A percentile compares a stretch with the other conserved stretches of the same genome.
phyloP scores from a whole-genome alignment of 2,797 vertebrate genomes.

The Myiothlypis chrysogaster region DNA sequence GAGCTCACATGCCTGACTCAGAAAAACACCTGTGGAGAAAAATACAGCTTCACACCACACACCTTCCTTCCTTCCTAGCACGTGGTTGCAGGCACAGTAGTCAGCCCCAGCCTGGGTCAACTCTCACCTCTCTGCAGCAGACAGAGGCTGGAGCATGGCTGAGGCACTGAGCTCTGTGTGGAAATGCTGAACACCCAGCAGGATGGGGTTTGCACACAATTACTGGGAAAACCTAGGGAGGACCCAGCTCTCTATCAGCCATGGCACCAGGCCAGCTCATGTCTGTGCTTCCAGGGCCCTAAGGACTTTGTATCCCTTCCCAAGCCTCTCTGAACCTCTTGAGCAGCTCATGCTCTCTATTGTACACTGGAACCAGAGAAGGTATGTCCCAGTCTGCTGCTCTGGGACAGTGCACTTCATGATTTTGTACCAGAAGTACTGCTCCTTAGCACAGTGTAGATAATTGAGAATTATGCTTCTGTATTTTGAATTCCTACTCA shows the following conservation, averaged over 20 bases:
- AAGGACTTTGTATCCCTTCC: background rate
- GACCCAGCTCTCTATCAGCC: background rate
- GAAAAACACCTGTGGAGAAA: background rate
- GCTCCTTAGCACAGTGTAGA: background rate
- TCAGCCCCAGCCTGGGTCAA: accelerated
- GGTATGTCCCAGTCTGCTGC: background rate
- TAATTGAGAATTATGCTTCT: background rate
- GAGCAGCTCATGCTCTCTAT: background rate
- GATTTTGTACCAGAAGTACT: background rate
- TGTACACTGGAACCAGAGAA: background rate
- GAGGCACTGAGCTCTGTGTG: accelerated
- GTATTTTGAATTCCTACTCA: background rate
- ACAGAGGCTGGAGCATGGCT: background rate
- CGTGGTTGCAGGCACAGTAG: background rate
- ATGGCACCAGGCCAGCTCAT: background rate
- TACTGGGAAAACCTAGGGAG: background rate
- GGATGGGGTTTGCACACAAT: accelerated
- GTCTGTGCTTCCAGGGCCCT: background rate
- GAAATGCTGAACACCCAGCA: background rate
- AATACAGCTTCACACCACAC: background rate
- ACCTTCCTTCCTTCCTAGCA: background rate
- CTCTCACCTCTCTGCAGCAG: background rate
- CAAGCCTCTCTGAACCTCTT: background rate
- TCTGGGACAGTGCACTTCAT: background rate
- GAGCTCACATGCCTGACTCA: background rate